Conservation (phyloP, 2,113 vertebrate species). For the Sialia sialis region DNA sequence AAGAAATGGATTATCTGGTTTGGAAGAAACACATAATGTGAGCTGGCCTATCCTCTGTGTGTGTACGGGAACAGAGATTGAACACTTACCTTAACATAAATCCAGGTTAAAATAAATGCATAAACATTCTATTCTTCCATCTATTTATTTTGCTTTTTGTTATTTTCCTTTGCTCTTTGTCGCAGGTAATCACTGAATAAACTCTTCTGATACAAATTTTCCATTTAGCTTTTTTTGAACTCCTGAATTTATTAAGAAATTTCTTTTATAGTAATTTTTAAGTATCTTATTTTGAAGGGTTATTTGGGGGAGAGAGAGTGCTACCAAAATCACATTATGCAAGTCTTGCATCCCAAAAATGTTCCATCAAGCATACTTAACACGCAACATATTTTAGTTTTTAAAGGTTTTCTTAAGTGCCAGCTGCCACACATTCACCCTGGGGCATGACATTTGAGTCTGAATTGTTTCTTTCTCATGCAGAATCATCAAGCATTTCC, state of each 20-base stretch:
- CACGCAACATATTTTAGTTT: not conserved
- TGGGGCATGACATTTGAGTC: slow-evolving; percentile 28
- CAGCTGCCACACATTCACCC: slow-evolving; percentile 51
- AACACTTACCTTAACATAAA: not conserved
- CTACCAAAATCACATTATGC: slow-evolving; percentile 1
- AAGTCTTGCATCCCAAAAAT: not conserved
- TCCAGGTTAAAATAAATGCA: not conserved
- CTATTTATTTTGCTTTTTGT: not conserved
- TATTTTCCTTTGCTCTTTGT: not conserved
- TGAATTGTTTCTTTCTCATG: slow-evolving; percentile 56
- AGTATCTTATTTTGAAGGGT: not conserved
- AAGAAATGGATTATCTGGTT: not conserved
- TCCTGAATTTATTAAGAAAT: not conserved
- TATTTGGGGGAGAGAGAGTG: not conserved
- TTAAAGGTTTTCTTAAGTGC: slow-evolving; percentile 38
- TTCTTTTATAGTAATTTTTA: not conserved
- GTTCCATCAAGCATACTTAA: not conserved
- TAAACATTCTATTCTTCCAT: not conserved
- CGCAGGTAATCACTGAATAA: not conserved
- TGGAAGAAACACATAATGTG: not conserved
- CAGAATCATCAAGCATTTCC: slow-evolving; percentile 39
- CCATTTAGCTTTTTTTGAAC: not conserved
- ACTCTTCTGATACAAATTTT: not conserved
- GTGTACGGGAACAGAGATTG: not conserved
- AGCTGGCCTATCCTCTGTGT: not conserved